These are phyloP conservation scores for Furnarius figulus DNA, from an alignment of 2,113 vertebrate species.

Conservation along the genomic window DNA sequence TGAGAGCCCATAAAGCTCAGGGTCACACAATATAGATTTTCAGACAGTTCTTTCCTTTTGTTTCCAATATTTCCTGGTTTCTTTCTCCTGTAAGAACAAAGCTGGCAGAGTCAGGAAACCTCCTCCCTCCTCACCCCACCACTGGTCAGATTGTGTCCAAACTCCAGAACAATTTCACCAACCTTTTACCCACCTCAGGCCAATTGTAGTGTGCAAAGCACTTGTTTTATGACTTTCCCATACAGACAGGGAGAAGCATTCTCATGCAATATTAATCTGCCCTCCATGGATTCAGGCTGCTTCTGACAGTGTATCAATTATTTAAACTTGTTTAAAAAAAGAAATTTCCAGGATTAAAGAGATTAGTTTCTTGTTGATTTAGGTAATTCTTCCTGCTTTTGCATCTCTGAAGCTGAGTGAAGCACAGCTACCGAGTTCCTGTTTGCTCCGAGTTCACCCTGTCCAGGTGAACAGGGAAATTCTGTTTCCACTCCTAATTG, in stretches of 20 bases:
- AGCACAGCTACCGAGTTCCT: not conserved
- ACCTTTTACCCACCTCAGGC: not conserved
- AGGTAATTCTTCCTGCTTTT: not conserved
- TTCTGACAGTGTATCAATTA: conserved; percentile 59
- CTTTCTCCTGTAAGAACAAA: not conserved
- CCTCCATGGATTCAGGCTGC: not conserved
- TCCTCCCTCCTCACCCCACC: not conserved
- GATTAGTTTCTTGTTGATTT: conserved; percentile 14
- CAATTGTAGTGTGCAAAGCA: not conserved
- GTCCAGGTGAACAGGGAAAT: not conserved
- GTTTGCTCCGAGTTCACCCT: not conserved
- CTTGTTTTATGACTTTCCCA: not conserved
- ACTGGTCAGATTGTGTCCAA: not conserved
- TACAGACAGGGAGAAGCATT: not conserved
- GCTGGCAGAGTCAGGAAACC: not conserved
- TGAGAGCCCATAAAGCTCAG: not conserved
- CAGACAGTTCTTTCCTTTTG: not conserved
- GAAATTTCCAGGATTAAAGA: conserved; percentile 37
- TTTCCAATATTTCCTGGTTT: not conserved
- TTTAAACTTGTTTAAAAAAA: conserved; percentile 56
- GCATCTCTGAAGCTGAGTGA: not conserved
- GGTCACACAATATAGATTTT: accelerated
- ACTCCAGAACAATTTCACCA: not conserved
- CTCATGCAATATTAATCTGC: conserved; percentile 53
- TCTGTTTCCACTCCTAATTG: not conserved